Evolutionary conservation across 2,888 invertebrate species (phyloP), one percentile per base, ranked within the genome.

Genomic region (Lochmaea crataegi): DNA sequence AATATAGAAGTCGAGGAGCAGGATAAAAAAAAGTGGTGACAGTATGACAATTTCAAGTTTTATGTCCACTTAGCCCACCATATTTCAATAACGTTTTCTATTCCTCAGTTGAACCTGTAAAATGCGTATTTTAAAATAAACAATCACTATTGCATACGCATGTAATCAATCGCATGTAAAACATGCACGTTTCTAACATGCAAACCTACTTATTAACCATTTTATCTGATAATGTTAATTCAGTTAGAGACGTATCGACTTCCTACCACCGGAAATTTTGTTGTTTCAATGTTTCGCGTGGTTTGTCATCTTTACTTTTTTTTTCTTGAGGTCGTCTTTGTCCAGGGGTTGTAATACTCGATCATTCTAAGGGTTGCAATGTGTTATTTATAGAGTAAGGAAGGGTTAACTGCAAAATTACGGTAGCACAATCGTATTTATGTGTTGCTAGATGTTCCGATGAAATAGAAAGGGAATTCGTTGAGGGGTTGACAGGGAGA

Each of bases 231-330:
- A 65, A 75, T 71, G 73, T 75, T 72, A 71, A 68, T 61, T 75
- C 68, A 58, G 71, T 72, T 77, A 72, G 70, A 74, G 73, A 74
- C 74, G 69, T 72, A 71, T 64, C 65, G 68, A 69, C 64, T 72
- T 65, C 66, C 72, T 76, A 73, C 75, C 73, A 73, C 75, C 73
- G 77, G 77, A 77, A 74, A 77, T 75, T 69, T 75, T 68, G 48
- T 68, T 74, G 65, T 71, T 68, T 65, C 64, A 67, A 26, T 60
- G 65, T 58, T 65, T 67, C 58, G 68, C 71, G 60, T 71, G 42
- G 65, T 65, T 64, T 72, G 45, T 48, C 63, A 63, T 42, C 51
- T 61, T 51, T 64, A 67, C 64, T 32, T 72, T 68, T 32, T 32
- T 32, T 64, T 48, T 64, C 58, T 56, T 70, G 63, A 68, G 57